These are phyloP conservation scores for Neodiprion pinetum DNA, from an alignment of 1,140 invertebrate species.

Conservation along the genomic window DNA sequence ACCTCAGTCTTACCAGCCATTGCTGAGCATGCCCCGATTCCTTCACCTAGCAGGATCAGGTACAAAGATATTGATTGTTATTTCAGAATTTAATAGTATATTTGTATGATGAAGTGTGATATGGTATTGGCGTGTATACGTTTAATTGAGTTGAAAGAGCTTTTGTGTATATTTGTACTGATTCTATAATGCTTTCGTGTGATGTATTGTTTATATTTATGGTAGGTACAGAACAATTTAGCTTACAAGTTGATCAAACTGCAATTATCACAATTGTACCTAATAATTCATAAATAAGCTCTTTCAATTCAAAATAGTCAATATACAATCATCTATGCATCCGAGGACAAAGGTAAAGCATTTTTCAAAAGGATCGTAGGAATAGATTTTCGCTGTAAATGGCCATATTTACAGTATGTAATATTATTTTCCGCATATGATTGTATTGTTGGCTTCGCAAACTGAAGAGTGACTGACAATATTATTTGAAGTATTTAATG, in stretches of 20 bases:
- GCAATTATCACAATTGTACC: neutral
- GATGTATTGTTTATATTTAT: neutral
- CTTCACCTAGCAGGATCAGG: conserved; percentile 64
- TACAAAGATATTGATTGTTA: conserved; percentile 35
- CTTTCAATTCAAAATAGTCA: conserved; percentile 1
- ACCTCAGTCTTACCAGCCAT: conserved; percentile 76
- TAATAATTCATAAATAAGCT: neutral
- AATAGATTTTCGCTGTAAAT: too few species aligned
- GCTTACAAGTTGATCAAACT: too few species aligned
- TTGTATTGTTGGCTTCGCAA: neutral
- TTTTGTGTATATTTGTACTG: neutral
- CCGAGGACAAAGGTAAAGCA: neutral
- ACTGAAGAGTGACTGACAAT: neutral
- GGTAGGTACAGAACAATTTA: too few species aligned
- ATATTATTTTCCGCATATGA: neutral
- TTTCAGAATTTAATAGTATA: conserved; percentile 20
- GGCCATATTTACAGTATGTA: too few species aligned
- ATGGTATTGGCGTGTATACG: neutral
- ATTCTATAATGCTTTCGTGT: conserved; percentile 12
- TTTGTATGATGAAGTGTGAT: neutral
- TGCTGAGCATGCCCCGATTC: conserved; percentile 68
- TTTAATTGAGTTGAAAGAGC: neutral
- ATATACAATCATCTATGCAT: conserved; percentile 1
- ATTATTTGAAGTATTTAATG: neutral
- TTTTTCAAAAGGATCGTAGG: neutral